A percentile compares a stretch with the other conserved stretches of the same genome.
Evolutionary conservation across 1,140 invertebrate species (phyloP).

Genomic region (Bombus ignitus): DNA sequence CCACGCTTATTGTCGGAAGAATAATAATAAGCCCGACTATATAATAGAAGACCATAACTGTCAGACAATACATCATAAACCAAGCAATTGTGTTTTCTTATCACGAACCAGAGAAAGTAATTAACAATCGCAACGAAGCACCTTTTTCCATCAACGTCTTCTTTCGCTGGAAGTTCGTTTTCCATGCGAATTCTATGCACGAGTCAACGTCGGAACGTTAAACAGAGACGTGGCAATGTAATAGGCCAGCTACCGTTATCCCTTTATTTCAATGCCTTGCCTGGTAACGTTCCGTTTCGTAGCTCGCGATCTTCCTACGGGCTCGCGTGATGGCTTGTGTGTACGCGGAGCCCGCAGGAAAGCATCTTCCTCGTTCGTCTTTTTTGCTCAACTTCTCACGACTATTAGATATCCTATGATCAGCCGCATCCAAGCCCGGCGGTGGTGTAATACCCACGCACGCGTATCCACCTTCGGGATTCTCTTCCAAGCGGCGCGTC

Average conservation of each 20-base stretch:
- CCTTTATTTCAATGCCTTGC: slow-evolving; percentile 30
- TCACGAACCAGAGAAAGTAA: slow-evolving; percentile 25
- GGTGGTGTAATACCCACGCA: slow-evolving; percentile 38
- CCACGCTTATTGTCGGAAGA: neutral
- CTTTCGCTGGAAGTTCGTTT: neutral
- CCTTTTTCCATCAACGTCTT: neutral
- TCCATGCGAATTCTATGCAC: neutral
- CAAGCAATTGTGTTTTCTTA: neutral
- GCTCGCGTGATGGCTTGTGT: slow-evolving; percentile 18
- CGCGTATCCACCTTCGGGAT: slow-evolving; percentile 35
- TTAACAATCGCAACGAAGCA: neutral
- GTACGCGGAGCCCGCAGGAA: neutral
- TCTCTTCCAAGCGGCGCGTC: slow-evolving; percentile 18
- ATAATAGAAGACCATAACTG: neutral
- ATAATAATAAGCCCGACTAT: neutral
- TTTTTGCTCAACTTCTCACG: slow-evolving; percentile 47
- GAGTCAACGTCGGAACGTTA: neutral
- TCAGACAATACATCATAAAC: neutral
- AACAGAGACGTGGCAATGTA: neutral
- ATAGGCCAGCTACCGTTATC: slow-evolving; percentile 43
- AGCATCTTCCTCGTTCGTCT: slow-evolving; percentile 21
- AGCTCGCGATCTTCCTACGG: slow-evolving; percentile 3
- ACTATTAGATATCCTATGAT: slow-evolving; percentile 45
- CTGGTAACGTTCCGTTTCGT: slow-evolving; percentile 27
- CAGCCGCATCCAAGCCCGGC: slow-evolving; percentile 31